These are phyloP conservation scores for Ladona fulva DNA, from an alignment of 1,140 invertebrate genomes.

Conservation along the genomic window DNA sequence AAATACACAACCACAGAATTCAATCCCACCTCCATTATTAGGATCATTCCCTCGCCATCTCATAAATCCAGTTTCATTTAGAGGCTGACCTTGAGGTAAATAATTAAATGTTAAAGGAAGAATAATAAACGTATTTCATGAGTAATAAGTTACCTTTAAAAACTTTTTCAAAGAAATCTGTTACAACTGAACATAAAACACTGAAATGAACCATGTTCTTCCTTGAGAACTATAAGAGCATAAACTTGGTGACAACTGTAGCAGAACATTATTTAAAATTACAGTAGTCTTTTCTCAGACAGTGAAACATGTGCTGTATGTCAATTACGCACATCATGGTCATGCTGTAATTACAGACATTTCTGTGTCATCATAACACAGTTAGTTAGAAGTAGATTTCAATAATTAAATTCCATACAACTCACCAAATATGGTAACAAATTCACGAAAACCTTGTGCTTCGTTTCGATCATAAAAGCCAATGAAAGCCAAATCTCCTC, in stretches of 20 bases:
- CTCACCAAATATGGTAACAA: background rate
- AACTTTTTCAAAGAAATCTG: background rate
- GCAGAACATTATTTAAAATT: no score
- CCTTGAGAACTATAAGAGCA: no score
- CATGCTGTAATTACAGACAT: no score
- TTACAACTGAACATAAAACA: background rate
- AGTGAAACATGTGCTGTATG: no score
- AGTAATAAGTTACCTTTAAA: background rate
- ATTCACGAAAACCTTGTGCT: slow-evolving; percentile 29
- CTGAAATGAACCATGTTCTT: background rate
- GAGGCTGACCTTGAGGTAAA: background rate
- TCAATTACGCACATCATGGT: no score
- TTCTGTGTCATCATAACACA: no score
- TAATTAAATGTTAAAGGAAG: background rate
- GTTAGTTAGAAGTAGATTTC: background rate
- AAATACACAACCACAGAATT: background rate
- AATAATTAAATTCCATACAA: background rate
- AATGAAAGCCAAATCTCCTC: slow-evolving; percentile 28
- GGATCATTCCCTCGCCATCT: background rate
- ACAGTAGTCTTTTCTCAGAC: no score
- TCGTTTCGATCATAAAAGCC: slow-evolving; percentile 32
- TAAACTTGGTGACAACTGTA: no score
- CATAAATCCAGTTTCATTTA: background rate
- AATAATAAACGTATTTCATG: background rate
- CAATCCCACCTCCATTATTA: background rate